Percentiles rank a stretch among this genome's conserved stretches.
These are phyloP conservation scores for Drepanosiphum platanoidis DNA, from an alignment of 2,888 invertebrate genomes.

Conservation along the genomic window DNA sequence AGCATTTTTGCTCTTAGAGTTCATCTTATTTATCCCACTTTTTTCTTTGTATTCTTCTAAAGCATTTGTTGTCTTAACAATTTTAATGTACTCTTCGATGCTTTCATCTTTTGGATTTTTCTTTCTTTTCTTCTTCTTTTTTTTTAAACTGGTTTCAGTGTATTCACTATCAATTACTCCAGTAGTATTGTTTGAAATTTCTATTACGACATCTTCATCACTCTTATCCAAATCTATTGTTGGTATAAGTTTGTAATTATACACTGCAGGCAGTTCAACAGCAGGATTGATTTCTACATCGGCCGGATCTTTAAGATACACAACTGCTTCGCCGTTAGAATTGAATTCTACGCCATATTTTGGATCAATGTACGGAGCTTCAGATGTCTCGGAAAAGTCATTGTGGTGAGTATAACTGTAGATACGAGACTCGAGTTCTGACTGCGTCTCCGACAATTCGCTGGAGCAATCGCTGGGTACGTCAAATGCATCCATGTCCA, in stretches of 20 bases:
- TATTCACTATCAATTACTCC: neutral
- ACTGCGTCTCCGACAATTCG: constrained; percentile 46
- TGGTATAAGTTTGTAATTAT: constrained; percentile 10
- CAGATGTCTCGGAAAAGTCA: constrained; percentile 43
- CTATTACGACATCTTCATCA: neutral
- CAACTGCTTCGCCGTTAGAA: constrained; percentile 24
- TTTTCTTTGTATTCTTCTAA: constrained; percentile 47
- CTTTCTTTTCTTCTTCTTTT: constrained; percentile 35
- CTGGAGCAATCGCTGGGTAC: constrained; percentile 22
- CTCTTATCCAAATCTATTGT: constrained; percentile 23
- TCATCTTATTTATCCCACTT: constrained; percentile 46
- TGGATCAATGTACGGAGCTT: constrained; percentile 20
- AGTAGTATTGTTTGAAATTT: neutral
- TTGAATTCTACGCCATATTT: constrained; percentile 56
- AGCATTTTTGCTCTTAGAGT: neutral
- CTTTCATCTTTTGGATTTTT: neutral
- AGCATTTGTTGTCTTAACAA: constrained; percentile 28
- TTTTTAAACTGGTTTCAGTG: constrained; percentile 32
- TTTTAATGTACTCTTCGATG: constrained; percentile 43
- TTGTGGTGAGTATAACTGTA: constrained; percentile 49
- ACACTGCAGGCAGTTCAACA: neutral
- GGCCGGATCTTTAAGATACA: constrained; percentile 20
- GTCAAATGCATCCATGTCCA: constrained; percentile 19
- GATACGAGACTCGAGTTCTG: constrained; percentile 49
- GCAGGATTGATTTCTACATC: neutral